phyloP scores from a whole-genome alignment of 2,113 vertebrate species.

The Grammomys surdaster region DNA sequence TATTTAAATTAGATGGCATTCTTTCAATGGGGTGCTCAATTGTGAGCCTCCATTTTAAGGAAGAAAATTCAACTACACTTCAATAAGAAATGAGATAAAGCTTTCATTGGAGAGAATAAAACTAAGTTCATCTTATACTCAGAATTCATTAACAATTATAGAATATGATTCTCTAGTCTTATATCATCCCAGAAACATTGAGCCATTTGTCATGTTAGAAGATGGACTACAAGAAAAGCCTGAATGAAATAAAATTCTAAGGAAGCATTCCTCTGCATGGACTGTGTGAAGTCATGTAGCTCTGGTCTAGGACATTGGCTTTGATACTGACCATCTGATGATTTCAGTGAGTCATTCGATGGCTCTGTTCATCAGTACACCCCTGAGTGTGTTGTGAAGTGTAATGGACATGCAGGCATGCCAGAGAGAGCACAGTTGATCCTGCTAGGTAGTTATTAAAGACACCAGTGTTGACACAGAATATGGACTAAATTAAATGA shows the following conservation, averaged over 20 bases:
- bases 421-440: background rate
- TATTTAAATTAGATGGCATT: background rate
- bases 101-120: constrained; percentile 1
- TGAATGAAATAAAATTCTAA: background rate
- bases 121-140: background rate
- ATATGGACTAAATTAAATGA: background rate
- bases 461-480: background rate
- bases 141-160: constrained; percentile 20
- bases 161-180: background rate
- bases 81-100: background rate
- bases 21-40: background rate
- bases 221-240: background rate
- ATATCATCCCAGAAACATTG: background rate
- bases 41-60: background rate
- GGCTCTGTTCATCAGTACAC: background rate
- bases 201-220: background rate
- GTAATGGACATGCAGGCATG: background rate
- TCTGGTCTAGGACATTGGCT: background rate
- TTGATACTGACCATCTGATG: background rate
- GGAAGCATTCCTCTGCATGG: too few relatives aligned
- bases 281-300: rapidly evolving
- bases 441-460: background rate
- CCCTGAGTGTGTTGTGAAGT: background rate
- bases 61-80: background rate
- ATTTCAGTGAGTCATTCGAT: background rate